phyloP scores from a whole-genome alignment of 2,113 vertebrate genomes.

The Nesoenas mayeri region DNA sequence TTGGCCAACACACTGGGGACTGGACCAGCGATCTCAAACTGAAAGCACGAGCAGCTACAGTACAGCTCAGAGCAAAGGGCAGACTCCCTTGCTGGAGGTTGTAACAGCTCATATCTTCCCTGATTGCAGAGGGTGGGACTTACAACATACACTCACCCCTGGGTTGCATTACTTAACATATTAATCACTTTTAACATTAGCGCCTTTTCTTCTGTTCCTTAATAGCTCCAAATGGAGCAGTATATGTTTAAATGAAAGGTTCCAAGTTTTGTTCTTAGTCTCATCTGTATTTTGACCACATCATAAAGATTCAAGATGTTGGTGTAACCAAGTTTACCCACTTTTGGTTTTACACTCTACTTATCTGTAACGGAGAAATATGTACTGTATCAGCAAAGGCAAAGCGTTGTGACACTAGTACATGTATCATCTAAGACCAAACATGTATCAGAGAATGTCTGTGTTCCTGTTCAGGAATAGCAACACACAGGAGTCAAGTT shows the following conservation, averaged over 20 bases:
- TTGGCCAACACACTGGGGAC: background rate
- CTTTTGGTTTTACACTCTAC: background rate
- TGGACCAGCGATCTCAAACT: background rate
- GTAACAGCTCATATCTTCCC: background rate
- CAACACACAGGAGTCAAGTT: background rate
- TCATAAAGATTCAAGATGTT: background rate
- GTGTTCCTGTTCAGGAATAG: background rate
- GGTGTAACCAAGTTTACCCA: background rate
- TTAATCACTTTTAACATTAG: background rate
- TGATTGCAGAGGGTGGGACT: background rate
- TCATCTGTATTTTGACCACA: background rate
- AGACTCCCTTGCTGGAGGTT: background rate
- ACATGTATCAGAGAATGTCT: rapidly evolving
- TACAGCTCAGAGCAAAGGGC: background rate
- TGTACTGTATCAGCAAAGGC: background rate
- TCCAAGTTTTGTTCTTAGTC: background rate
- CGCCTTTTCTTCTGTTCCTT: background rate
- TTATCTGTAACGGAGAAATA: background rate
- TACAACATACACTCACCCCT: background rate
- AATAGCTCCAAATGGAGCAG: background rate
- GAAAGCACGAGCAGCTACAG: background rate
- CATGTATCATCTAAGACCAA: rapidly evolving
- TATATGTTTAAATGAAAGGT: background rate
- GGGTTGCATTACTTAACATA: background rate
- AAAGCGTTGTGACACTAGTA: rapidly evolving